These are phyloP conservation scores for Cladorhizidae sp. DNA, from an alignment of 37 sponge, comb jelly and placozoan genomes.

Conservation along the genomic window DNA sequence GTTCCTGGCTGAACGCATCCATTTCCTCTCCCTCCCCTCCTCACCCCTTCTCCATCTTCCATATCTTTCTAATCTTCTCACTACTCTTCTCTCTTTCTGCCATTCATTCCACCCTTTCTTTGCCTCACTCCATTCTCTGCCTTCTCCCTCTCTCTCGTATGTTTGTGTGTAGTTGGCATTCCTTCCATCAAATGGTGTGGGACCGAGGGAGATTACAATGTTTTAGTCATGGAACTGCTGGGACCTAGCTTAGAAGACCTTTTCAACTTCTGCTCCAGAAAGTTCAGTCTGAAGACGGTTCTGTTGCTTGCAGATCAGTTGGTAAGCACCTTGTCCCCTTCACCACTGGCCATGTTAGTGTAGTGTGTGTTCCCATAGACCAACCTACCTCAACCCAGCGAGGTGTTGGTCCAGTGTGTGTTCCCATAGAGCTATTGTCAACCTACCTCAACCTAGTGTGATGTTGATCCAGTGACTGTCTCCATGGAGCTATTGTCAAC, in stretches of 20 bases:
- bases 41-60: too few species aligned
- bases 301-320: constrained; percentile 95
- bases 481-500: too few species aligned
- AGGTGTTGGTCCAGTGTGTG: too few species aligned
- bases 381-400: too few species aligned
- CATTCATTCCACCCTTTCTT: too few species aligned
- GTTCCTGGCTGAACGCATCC: too few species aligned
- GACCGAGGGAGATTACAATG: constrained; percentile 99
- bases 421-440: background rate
- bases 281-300: constrained; percentile 97
- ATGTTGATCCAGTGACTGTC: too few species aligned
- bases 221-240: constrained; percentile 97
- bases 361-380: too few species aligned
- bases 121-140: too few species aligned
- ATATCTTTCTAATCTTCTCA: too few species aligned
- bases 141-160: background rate
- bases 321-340: constrained; percentile 43
- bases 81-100: too few species aligned
- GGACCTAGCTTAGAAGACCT: constrained; percentile 98
- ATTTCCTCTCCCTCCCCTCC: too few species aligned
- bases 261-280: constrained; percentile 96
- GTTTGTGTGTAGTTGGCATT: constrained; percentile 83
- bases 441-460: background rate
- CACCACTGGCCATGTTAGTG: background rate
- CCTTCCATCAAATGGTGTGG: constrained; percentile 98